Evolutionary conservation across 2,888 invertebrate species (phyloP).

Genomic region (Parelbella ahira): DNA sequence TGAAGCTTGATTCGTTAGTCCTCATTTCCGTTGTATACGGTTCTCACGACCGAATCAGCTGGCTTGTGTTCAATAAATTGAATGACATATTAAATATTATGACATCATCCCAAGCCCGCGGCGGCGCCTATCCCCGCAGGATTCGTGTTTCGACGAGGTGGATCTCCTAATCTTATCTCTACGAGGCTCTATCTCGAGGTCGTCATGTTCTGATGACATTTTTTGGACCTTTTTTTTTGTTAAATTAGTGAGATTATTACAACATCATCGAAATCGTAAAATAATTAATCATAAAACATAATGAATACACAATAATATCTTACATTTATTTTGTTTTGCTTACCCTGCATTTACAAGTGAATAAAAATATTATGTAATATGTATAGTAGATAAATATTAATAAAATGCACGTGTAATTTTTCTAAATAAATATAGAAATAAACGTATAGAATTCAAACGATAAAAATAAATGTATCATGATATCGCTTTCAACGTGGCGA

Average conservation of each 20-base stretch:
- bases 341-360: too few species aligned
- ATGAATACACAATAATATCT: too few species aligned
- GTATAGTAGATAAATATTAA: too few species aligned
- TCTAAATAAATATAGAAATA: too few species aligned
- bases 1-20: background rate
- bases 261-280: too few species aligned
- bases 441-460: too few species aligned
- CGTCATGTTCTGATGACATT: constrained; percentile 27
- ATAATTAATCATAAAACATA: too few species aligned
- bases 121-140: background rate
- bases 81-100: constrained; percentile 31
- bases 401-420: too few species aligned
- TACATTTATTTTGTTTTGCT: too few species aligned
- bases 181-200: constrained; percentile 35
- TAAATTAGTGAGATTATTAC: constrained; percentile 30
- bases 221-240: constrained; percentile 18
- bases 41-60: constrained; percentile 1
- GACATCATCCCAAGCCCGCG: constrained; percentile 22
- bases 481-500: too few species aligned
- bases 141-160: constrained; percentile 26
- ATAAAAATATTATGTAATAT: too few species aligned
- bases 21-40: constrained; percentile 6
- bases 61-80: background rate
- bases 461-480: too few species aligned
- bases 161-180: constrained; percentile 57